Percentiles rank a stretch among this genome's conserved stretches.
Conservation (phyloP, 2,113 vertebrate genomes). For the Oryzias curvinotus region DNA sequence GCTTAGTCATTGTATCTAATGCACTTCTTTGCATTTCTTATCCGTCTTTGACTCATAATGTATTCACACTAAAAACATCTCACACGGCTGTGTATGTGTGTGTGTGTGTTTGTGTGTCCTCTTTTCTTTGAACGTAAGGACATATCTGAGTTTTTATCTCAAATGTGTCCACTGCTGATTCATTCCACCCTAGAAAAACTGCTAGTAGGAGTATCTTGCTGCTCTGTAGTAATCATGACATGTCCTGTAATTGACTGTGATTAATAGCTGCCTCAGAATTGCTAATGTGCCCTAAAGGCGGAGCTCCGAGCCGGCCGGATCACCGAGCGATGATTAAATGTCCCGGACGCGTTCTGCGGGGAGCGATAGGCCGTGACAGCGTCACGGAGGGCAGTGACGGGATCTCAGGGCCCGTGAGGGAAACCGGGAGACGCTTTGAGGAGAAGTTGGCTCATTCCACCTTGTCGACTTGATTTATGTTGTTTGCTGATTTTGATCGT, state of each 20-base stretch:
- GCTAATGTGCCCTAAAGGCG: constrained; percentile 58
- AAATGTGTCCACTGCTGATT: constrained; percentile 28
- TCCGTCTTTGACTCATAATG: no score
- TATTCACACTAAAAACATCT: no score
- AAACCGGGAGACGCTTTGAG: constrained; percentile 19
- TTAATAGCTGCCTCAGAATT: constrained; percentile 58
- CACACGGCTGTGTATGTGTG: no score
- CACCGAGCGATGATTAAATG: constrained; percentile 62
- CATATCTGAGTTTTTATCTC: constrained; percentile 9
- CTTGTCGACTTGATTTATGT: constrained; percentile 26
- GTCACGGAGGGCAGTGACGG: constrained; percentile 37
- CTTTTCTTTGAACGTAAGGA: neutral
- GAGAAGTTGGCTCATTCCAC: constrained; percentile 15
- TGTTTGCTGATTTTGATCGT: neutral
- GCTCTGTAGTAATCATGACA: constrained; percentile 47
- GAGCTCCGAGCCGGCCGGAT: constrained; percentile 41
- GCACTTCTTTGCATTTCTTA: no score
- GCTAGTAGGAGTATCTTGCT: constrained; percentile 43
- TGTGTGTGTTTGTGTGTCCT: no score
- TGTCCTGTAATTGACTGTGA: constrained; percentile 62
- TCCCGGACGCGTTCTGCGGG: constrained; percentile 20
- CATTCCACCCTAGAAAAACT: constrained; percentile 12
- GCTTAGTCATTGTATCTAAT: no score
- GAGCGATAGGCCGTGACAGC: constrained; percentile 38
- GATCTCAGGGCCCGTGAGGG: constrained; percentile 31